Percentiles rank a stretch among this genome's conserved stretches.
Evolutionary conservation across 1,140 invertebrate genomes (phyloP).

Genomic region (Hypsibius dujardini): DNA sequence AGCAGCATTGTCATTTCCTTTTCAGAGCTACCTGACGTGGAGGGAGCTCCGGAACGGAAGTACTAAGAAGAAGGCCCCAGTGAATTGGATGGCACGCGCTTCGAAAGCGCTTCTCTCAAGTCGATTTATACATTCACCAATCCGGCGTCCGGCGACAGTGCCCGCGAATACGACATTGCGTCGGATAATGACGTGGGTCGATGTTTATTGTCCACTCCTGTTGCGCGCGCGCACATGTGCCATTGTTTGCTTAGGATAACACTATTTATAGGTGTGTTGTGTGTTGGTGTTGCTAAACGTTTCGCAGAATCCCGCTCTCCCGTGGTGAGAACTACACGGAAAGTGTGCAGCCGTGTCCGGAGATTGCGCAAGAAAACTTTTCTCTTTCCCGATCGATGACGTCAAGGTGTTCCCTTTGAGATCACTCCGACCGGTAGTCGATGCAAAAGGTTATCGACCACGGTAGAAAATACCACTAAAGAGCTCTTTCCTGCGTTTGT

Average conservation of each 20-base stretch:
- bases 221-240: neutral
- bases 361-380: slow-evolving; percentile 73
- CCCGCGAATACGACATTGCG: slow-evolving; percentile 65
- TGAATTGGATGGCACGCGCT: slow-evolving; percentile 25
- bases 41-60: no score
- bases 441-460: no score
- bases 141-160: slow-evolving; percentile 34
- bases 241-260: slow-evolving; percentile 29
- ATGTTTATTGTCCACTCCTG: slow-evolving; percentile 11
- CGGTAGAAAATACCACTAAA: no score
- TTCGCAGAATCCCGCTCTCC: slow-evolving; percentile 59
- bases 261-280: neutral
- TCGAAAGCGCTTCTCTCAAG: slow-evolving; percentile 13
- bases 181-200: slow-evolving; percentile 54
- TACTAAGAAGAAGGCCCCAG: slow-evolving; percentile 25
- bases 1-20: no score
- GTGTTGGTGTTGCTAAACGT: slow-evolving; percentile 38
- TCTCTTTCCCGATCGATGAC: slow-evolving; percentile 67
- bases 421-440: no score
- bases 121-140: slow-evolving; percentile 8
- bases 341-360: slow-evolving; percentile 89
- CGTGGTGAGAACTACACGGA: slow-evolving; percentile 75
- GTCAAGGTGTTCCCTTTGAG: slow-evolving; percentile 49
- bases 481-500: no score
- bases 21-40: no score